These are phyloP conservation scores for Neogobius melanostomus DNA, from an alignment of 2,113 vertebrate genomes.

Conservation along the genomic window DNA sequence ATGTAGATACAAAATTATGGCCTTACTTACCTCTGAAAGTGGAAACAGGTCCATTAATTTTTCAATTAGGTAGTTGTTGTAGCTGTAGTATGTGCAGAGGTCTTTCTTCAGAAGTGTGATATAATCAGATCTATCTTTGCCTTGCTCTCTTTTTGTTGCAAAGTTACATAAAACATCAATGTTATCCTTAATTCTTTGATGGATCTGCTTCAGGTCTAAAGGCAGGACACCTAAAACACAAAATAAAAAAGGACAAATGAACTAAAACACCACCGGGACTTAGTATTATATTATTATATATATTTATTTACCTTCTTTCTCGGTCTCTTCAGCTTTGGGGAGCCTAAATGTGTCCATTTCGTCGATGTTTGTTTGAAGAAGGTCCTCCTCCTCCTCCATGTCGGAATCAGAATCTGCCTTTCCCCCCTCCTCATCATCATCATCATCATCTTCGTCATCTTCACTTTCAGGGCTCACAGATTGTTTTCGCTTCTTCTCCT, in stretches of 20 bases:
- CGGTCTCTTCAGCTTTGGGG: conserved; percentile 80
- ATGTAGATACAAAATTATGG: not conserved
- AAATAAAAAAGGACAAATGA: conserved; percentile 13
- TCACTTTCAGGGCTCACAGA: conserved; percentile 64
- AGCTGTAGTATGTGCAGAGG: conserved; percentile 93
- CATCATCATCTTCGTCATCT: conserved; percentile 67
- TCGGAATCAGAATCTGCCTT: conserved; percentile 47
- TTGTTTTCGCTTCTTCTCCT: conserved; percentile 77
- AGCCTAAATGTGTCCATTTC: conserved; percentile 82
- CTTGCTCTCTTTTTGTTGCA: conserved; percentile 80
- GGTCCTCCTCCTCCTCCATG: conserved; percentile 64
- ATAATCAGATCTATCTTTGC: conserved; percentile 85
- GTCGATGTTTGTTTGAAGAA: conserved; percentile 85
- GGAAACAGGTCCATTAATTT: conserved; percentile 92
- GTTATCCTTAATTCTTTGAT: conserved; percentile 95
- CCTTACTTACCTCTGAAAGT: conserved; percentile 83
- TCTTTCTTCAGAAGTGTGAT: conserved; percentile 82
- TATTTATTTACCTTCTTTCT: conserved; percentile 79
- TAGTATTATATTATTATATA: too few species aligned
- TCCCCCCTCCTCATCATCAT: conserved; percentile 12
- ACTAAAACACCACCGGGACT: not conserved
- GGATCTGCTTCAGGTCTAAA: conserved; percentile 84
- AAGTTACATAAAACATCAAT: conserved; percentile 90
- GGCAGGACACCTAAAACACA: conserved; percentile 71
- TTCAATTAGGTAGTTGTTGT: conserved; percentile 86